Evolutionary conservation across 1,140 invertebrate species (phyloP).

Genomic region (Ganaspis sp.): DNA sequence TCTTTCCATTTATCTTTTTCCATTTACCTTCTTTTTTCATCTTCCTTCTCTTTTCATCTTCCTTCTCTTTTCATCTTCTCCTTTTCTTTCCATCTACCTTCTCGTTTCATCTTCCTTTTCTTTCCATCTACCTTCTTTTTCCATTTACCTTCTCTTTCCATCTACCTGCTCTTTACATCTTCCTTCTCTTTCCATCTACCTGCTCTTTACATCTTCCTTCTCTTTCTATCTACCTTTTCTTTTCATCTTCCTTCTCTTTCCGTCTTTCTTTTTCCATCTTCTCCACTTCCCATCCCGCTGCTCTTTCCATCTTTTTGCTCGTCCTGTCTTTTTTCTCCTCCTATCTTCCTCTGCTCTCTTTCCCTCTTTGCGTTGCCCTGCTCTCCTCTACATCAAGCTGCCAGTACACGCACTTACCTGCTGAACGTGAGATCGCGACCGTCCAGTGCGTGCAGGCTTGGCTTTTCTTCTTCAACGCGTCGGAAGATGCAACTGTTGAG

Average conservation of each 20-base stretch:
- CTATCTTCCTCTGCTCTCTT: conserved; percentile 1
- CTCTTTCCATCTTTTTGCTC: conserved; percentile 6
- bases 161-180: conserved; percentile 1
- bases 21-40: not conserved
- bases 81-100: not conserved
- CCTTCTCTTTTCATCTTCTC: conserved; percentile 28
- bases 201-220: conserved; percentile 2
- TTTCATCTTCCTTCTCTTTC: conserved; percentile 5
- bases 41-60: conserved; percentile 30
- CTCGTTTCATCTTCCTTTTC: not conserved
- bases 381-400: conserved; percentile 45
- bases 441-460: not conserved
- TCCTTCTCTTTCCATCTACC: conserved; percentile 30
- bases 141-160: conserved; percentile 7
- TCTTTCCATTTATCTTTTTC: conserved; percentile 28
- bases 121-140: conserved; percentile 30
- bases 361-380: conserved; percentile 21
- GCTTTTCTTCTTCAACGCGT: not conserved
- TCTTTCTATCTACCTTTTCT: not conserved
- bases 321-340: conserved; percentile 25
- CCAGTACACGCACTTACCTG: conserved; percentile 57
- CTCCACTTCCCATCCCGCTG: conserved; percentile 31
- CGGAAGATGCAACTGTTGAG: not conserved
- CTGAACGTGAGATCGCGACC: conserved; percentile 52
- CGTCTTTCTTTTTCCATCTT: not conserved